Base-by-base conservation (phyloP, 2,113 vertebrate species). In the Colaptes auratus region DNA sequence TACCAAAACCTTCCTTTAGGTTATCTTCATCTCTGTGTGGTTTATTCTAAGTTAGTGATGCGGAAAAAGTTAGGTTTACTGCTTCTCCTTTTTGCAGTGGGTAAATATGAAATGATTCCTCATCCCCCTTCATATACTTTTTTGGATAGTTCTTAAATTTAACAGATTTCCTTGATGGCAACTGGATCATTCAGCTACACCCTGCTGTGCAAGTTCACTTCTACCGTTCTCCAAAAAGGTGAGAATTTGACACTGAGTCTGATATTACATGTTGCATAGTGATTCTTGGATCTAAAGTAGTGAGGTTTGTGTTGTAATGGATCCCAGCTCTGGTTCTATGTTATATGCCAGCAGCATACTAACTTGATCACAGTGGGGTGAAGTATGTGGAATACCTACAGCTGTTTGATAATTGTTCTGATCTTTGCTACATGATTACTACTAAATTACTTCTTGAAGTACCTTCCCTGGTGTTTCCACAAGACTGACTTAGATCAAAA, bases 381-480 rank as follows among this genome's bases (percentile, higher is more conserved):
- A 59, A 73, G 42, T 56, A 69, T 72, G 72, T 55, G 71, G 18
- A 74, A 87, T n/a, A 69, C 13, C 8, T 78, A 87, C 44, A 88
- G 30, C 85, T 89, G 42, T 46, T 76, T 60, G 72, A 55, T 82
- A 90, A 84, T 92, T 85, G 76, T 82, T 88, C 73, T 84, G 27
- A 75, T 89, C n/a, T 82, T 84, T 82, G 30, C 74, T 75, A 42
- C 63, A 15, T 79, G 56, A 79, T 81, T 39, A 78, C 70, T 93
- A 9, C 39, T 60, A 35, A 84, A 88, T 84, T 94, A 50, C 66
- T 87, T 86, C 96, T 83, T 92, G 55, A 75, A 92, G 71, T 87
- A 85, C 52, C 71, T 94, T 92, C 66, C 63, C 66, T n/a, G 30
- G 83, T 80, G 82, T 76, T 95, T 92, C 81, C 63, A 58, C n/a